Conservation (phyloP, 1,140 invertebrate genomes). For the Leptinotarsa lineolata region DNA sequence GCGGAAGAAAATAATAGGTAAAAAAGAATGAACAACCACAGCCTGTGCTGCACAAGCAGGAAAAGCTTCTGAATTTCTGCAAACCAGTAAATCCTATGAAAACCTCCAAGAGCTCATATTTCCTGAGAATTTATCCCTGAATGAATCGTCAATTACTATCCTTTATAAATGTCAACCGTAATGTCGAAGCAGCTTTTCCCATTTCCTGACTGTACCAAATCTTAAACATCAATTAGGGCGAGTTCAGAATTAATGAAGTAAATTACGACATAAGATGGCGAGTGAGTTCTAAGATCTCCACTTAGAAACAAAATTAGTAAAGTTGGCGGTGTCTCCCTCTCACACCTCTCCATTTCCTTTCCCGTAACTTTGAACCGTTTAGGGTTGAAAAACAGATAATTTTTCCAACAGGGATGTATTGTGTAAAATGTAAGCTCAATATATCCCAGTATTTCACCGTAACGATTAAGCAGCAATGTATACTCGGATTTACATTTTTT, state of each 20-base stretch:
- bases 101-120: too few species aligned
- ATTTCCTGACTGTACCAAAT: constrained; percentile 30
- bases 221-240: constrained; percentile 48
- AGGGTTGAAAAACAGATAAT: constrained; percentile 19
- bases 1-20: too few species aligned
- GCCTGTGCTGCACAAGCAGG: too few species aligned
- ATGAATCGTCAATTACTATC: too few species aligned
- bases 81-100: too few species aligned
- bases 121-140: too few species aligned
- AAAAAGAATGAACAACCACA: too few species aligned
- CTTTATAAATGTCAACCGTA: neutral
- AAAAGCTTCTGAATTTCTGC: too few species aligned
- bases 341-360: constrained; percentile 21
- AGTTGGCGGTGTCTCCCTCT: constrained; percentile 14
- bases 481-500: too few species aligned
- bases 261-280: constrained; percentile 46
- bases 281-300: constrained; percentile 32
- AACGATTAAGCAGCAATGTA: too few species aligned
- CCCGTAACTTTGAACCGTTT: constrained; percentile 1
- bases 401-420: neutral
- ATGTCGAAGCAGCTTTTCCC: neutral
- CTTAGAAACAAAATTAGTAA: constrained; percentile 31
- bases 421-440: neutral
- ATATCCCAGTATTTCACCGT: too few species aligned
- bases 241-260: constrained; percentile 45